A percentile compares a stretch with the other conserved stretches of the same genome.
Conservation (phyloP, 1,140 invertebrate species). For the Dinoponera quadriceps region DNA sequence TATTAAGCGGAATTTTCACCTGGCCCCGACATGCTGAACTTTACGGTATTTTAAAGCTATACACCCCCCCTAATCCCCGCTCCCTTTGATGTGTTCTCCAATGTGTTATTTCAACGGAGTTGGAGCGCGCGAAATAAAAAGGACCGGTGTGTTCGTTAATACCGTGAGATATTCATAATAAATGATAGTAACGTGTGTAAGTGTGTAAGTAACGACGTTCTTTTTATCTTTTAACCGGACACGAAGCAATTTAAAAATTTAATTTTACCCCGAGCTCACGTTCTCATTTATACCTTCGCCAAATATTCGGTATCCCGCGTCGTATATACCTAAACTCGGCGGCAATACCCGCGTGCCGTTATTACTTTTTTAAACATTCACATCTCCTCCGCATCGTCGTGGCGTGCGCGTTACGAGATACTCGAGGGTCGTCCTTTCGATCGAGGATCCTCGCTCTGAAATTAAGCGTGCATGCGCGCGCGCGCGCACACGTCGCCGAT, state of each 20-base stretch:
- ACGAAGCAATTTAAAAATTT: constrained; percentile 29
- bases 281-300: constrained; percentile 2
- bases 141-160: constrained; percentile 14
- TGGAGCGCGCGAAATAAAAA: background rate
- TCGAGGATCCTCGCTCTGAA: background rate
- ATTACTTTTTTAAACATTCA: constrained; percentile 23
- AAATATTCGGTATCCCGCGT: constrained; percentile 25
- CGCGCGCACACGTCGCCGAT: background rate
- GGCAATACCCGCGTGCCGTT: background rate
- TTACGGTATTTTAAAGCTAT: constrained; percentile 48
- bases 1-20: constrained; percentile 51
- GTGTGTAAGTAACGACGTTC: background rate
- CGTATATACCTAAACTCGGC: background rate
- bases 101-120: constrained; percentile 40
- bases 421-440: background rate
- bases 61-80: constrained; percentile 26
- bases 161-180: constrained; percentile 24
- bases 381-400: background rate
- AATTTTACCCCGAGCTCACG: constrained; percentile 3
- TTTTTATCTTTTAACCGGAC: background rate
- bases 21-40: constrained; percentile 46
- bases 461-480: background rate
- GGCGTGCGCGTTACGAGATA: background rate
- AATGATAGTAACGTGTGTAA: background rate
- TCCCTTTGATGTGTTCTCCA: constrained; percentile 38